Evolutionary conservation across 2,797 vertebrate species (phyloP).

Genomic region (Alca torda): DNA sequence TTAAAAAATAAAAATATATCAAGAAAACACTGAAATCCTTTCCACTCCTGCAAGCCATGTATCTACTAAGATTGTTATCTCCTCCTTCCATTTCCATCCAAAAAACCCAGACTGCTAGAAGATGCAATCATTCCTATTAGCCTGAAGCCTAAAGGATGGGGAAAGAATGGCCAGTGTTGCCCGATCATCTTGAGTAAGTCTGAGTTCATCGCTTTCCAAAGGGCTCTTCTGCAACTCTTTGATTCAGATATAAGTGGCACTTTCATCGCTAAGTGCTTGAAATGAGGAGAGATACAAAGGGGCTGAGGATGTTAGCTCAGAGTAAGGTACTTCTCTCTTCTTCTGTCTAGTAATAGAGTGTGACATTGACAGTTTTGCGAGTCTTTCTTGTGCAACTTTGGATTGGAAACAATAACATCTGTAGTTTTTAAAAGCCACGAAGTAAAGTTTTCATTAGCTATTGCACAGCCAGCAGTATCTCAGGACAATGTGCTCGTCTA

Average conservation of each 20-base stretch:
- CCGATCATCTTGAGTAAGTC: neutral
- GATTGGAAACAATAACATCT: slow-evolving; percentile 67
- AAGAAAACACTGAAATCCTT: neutral
- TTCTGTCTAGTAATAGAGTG: slow-evolving; percentile 55
- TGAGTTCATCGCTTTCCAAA: neutral
- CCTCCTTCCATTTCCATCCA: neutral
- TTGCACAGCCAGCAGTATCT: slow-evolving; percentile 45
- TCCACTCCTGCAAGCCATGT: neutral
- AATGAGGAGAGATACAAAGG: slow-evolving; percentile 60
- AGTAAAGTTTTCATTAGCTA: slow-evolving; percentile 57
- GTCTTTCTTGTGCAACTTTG: slow-evolving; percentile 56
- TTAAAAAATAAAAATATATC: neutral
- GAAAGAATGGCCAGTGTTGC: neutral
- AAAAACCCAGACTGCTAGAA: neutral
- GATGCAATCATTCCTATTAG: neutral
- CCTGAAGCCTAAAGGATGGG: neutral
- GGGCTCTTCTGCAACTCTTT: neutral
- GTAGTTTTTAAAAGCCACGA: slow-evolving; percentile 55
- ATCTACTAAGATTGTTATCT: neutral
- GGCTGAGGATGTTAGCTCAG: slow-evolving; percentile 45
- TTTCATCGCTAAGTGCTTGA: slow-evolving; percentile 30
- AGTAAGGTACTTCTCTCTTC: slow-evolving; percentile 31
- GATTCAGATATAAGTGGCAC: slow-evolving; percentile 1
- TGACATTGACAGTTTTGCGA: slow-evolving; percentile 56
- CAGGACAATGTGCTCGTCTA: slow-evolving; percentile 41